Evolutionary conservation across 2,797 vertebrate genomes (phyloP).

Genomic region (Falco concolor): DNA sequence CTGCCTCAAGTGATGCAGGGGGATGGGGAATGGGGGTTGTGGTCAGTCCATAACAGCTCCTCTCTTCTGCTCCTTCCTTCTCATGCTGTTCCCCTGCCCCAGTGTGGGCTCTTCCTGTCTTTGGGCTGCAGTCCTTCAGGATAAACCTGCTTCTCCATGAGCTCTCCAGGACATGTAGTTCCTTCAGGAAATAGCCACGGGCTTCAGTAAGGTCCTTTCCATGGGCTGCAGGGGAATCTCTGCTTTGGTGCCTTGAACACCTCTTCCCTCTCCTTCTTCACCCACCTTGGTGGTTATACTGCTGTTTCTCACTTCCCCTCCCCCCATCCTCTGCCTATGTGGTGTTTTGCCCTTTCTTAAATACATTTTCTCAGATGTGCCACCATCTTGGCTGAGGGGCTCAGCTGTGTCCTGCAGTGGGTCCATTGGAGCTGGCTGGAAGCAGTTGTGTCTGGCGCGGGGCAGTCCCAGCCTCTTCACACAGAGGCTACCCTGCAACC

Average conservation of each 20-base stretch:
- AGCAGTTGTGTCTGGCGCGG: not conserved
- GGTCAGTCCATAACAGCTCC: not conserved
- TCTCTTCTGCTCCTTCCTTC: not conserved
- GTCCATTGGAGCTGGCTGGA: accelerated
- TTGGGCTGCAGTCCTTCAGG: not conserved
- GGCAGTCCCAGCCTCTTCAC: not conserved
- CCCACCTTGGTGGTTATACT: not conserved
- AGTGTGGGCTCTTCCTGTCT: not conserved
- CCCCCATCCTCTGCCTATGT: not conserved
- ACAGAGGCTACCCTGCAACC: not conserved
- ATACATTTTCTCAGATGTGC: not conserved
- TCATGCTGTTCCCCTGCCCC: not conserved
- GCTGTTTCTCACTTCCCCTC: not conserved
- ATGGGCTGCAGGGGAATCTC: not conserved
- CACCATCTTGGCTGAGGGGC: not conserved
- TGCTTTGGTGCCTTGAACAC: not conserved
- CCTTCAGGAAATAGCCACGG: not conserved
- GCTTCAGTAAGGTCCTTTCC: not conserved
- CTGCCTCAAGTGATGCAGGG: not conserved
- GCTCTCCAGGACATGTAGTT: not conserved
- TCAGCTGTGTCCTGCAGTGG: accelerated
- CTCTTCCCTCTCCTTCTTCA: not conserved
- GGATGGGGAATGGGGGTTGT: not conserved
- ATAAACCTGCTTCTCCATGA: not conserved
- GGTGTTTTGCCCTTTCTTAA: not conserved